Conservation (phyloP, 2,888 invertebrate genomes). For the Cistogaster globosa region DNA sequence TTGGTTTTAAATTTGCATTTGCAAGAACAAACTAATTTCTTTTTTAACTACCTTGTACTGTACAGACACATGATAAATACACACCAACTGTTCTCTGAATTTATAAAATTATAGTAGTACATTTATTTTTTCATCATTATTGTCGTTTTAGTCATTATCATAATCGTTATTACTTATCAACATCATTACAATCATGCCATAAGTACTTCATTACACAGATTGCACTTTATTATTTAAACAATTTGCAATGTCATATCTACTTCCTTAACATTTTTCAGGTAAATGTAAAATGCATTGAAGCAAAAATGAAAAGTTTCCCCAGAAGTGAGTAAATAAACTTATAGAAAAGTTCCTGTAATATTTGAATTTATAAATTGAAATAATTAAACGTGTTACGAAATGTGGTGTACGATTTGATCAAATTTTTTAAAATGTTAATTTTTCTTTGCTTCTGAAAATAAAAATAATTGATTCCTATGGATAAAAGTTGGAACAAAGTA, state of each 20-base stretch:
- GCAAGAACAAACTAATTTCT: slow-evolving; percentile 34
- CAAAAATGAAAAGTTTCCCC: slow-evolving; percentile 28
- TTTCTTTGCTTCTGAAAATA: too few species aligned
- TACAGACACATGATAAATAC: not conserved
- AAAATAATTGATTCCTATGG: too few species aligned
- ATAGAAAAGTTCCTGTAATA: not conserved
- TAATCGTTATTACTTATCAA: slow-evolving; percentile 22
- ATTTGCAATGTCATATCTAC: slow-evolving; percentile 69
- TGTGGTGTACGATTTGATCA: not conserved
- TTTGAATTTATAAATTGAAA: slow-evolving; percentile 41
- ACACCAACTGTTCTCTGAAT: not conserved
- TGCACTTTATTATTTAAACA: slow-evolving; percentile 69
- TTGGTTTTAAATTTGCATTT: slow-evolving; percentile 52
- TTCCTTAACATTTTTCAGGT: slow-evolving; percentile 61
- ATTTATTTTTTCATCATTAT: slow-evolving; percentile 29
- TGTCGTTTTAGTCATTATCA: slow-evolving; percentile 12
- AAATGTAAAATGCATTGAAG: slow-evolving; percentile 53
- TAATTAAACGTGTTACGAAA: slow-evolving; percentile 1
- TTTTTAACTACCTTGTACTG: too few species aligned
- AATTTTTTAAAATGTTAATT: too few species aligned
- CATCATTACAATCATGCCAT: slow-evolving; percentile 10
- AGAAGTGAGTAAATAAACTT: slow-evolving; percentile 11
- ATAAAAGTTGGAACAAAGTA: too few species aligned
- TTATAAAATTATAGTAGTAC: slow-evolving; percentile 19
- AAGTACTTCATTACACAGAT: slow-evolving; percentile 63